phyloP scores from a whole-genome alignment of 2,888 invertebrate species.

The Steinernema scapterisci region DNA sequence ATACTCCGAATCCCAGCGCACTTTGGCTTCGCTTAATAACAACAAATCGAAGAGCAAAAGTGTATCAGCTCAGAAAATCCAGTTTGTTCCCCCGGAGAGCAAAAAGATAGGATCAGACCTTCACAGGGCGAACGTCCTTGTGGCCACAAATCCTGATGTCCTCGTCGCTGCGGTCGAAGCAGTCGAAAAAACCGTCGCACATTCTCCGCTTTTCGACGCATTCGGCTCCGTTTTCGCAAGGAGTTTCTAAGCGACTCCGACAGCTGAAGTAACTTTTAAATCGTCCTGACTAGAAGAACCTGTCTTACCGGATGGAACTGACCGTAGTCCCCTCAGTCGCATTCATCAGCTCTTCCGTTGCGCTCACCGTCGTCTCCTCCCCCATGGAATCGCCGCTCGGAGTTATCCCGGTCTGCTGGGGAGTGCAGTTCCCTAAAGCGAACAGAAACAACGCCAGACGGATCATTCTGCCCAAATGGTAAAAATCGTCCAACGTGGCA shows the following conservation, averaged over 20 bases:
- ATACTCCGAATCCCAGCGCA: no score
- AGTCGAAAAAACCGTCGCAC: conserved; percentile 53
- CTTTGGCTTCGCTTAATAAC: no score
- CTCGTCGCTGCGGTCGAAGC: conserved; percentile 51
- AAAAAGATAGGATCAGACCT: no score
- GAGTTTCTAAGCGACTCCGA: conserved; percentile 4
- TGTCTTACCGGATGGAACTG: background rate
- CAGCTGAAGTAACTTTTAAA: background rate
- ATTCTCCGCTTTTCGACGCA: conserved; percentile 51
- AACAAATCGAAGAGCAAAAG: no score
- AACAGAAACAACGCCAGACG: background rate
- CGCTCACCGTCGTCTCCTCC: background rate
- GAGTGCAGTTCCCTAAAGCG: background rate
- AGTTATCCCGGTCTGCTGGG: no score
- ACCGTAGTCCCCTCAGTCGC: background rate
- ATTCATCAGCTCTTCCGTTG: background rate
- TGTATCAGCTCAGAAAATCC: no score
- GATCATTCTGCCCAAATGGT: background rate
- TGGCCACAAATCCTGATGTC: conserved; percentile 41
- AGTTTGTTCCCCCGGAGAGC: no score
- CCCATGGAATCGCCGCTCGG: background rate
- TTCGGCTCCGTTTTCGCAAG: conserved; percentile 32
- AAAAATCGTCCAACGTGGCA: background rate
- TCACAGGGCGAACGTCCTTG: background rate
- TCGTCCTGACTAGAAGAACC: no score